These are phyloP conservation scores for Ornithoptera priamus DNA, from an alignment of 2,888 invertebrate genomes.

Conservation along the genomic window DNA sequence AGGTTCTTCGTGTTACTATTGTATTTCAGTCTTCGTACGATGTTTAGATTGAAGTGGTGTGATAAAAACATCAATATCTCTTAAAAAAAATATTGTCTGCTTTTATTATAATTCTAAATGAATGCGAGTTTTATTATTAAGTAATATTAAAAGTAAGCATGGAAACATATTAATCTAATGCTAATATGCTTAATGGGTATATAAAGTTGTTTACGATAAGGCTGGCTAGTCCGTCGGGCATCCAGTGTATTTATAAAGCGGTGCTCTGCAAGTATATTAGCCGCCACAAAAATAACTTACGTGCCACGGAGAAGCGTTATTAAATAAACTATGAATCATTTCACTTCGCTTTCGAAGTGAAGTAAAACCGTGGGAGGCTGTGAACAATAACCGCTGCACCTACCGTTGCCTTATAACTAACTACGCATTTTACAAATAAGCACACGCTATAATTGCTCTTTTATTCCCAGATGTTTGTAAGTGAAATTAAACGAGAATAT, in stretches of 20 bases:
- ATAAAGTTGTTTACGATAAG: slow-evolving; percentile 8
- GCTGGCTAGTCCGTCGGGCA: not conserved
- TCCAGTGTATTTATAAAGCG: slow-evolving; percentile 2
- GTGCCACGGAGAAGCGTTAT: not conserved
- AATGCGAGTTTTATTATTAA: too few relatives aligned
- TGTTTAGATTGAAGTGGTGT: too few relatives aligned
- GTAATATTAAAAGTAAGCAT: not conserved
- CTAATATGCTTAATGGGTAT: too few relatives aligned
- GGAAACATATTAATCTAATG: too few relatives aligned
- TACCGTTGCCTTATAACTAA: slow-evolving; percentile 7
- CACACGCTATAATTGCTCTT: slow-evolving; percentile 16
- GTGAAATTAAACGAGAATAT: not conserved
- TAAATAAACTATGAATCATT: slow-evolving; percentile 50
- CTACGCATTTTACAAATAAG: slow-evolving; percentile 26
- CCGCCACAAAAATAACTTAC: slow-evolving; percentile 3
- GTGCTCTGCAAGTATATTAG: not conserved
- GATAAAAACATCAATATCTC: too few relatives aligned
- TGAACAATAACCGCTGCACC: slow-evolving; percentile 49
- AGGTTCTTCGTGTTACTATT: too few relatives aligned
- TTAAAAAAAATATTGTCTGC: too few relatives aligned
- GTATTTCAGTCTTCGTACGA: too few relatives aligned
- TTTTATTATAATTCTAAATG: too few relatives aligned
- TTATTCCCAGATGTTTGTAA: not conserved
- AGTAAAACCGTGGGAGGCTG: slow-evolving; percentile 72
- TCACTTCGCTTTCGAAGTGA: slow-evolving; percentile 64